Evolutionary conservation across 2,888 invertebrate genomes (phyloP).

Genomic region (Sminthurinus aureus): DNA sequence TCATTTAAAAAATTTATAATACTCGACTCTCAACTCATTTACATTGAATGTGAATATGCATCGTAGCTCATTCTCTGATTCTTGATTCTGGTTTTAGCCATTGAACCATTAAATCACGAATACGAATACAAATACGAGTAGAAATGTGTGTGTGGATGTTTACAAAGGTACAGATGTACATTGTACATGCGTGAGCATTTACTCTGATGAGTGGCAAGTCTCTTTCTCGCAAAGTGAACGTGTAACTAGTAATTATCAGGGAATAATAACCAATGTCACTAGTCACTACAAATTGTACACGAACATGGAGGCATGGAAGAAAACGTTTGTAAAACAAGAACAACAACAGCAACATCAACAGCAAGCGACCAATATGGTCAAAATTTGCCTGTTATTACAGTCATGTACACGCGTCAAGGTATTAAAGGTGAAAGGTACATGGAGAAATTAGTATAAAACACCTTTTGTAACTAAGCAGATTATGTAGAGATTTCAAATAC

Average conservation of each 20-base stretch:
- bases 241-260: slow-evolving; percentile 12
- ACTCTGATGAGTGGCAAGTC: background rate
- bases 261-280: slow-evolving; percentile 10
- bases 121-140: background rate
- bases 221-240: background rate
- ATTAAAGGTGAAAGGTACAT: background rate
- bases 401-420: background rate
- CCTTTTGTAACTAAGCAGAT: background rate
- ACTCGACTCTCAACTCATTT: background rate
- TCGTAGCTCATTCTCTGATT: background rate
- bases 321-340: background rate
- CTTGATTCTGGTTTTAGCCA: background rate
- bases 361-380: slow-evolving; percentile 1
- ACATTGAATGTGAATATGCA: background rate
- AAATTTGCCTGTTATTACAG: background rate
- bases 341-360: background rate
- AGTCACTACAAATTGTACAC: background rate
- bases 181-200: background rate
- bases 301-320: too few relatives aligned
- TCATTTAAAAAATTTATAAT: background rate
- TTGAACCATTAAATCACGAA: background rate
- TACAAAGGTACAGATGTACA: background rate
- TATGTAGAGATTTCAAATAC: background rate
- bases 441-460: background rate
- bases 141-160: too few relatives aligned